Percentiles rank a stretch among this genome's conserved stretches.
phyloP scores from a whole-genome alignment of 2,888 invertebrate species.

The Pegoplata infirma region DNA sequence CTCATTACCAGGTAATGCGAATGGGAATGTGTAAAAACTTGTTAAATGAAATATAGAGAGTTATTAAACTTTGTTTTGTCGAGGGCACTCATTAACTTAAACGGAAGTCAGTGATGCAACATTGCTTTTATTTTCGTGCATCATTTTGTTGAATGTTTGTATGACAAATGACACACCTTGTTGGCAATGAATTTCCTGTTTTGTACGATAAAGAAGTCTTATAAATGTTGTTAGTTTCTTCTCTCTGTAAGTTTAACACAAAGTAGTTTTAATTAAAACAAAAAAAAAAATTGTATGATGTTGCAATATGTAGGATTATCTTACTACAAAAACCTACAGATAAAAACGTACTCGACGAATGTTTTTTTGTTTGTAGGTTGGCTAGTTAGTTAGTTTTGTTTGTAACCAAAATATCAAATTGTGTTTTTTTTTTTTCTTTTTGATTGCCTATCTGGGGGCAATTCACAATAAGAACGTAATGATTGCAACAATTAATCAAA shows the following conservation, averaged over 20 bases:
- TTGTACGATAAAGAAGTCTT: conserved; percentile 49
- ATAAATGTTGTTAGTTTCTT: conserved; percentile 48
- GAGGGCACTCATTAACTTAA: conserved; percentile 23
- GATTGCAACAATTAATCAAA: conserved; percentile 46
- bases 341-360: conserved; percentile 19
- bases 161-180: conserved; percentile 57
- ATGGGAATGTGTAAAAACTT: no score
- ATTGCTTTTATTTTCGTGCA: conserved; percentile 45
- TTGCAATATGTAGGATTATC: conserved; percentile 62
- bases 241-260: conserved; percentile 47
- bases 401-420: conserved; percentile 40
- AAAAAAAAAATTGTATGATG: conserved; percentile 45
- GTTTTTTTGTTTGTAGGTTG: conserved; percentile 40
- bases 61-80: no score
- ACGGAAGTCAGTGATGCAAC: conserved; percentile 61
- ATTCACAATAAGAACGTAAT: conserved; percentile 7
- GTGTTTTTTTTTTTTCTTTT: conserved; percentile 37
- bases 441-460: conserved; percentile 37
- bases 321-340: conserved; percentile 23
- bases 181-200: conserved; percentile 64
- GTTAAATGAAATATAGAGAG: no score
- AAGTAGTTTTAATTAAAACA: conserved; percentile 48
- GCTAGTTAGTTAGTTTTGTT: conserved; percentile 5
- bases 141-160: conserved; percentile 3
- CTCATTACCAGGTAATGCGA: no score